Percentiles rank a stretch among this genome's conserved stretches.
Conservation (phyloP, 2,888 invertebrate genomes). For the Thymelicus sylvestris region DNA sequence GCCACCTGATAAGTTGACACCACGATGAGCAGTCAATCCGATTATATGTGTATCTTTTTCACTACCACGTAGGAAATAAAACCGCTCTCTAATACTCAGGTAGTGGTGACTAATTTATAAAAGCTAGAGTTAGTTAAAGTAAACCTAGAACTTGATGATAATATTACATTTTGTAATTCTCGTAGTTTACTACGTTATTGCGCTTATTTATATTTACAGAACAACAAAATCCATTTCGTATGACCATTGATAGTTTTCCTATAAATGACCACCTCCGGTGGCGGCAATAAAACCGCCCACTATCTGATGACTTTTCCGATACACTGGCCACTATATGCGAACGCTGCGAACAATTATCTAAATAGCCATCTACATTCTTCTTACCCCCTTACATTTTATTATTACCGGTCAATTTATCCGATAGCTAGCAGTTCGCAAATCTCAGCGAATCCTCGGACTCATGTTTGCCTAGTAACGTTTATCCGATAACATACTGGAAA, state of each 20-base stretch:
- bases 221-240: conserved; percentile 69
- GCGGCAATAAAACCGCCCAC: conserved; percentile 72
- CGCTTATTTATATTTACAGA: conserved; percentile 44
- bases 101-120: too few species aligned
- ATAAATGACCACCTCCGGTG: conserved; percentile 79
- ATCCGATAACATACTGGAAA: conserved; percentile 67
- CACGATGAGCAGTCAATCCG: too few species aligned
- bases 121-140: too few species aligned
- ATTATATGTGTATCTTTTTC: too few species aligned
- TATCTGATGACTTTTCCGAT: conserved; percentile 79
- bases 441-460: conserved; percentile 68
- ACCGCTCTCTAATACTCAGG: too few species aligned
- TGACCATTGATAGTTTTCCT: conserved; percentile 77
- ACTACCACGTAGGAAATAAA: too few species aligned
- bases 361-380: conserved; percentile 85
- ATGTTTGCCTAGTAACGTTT: conserved; percentile 77
- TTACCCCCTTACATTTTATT: conserved; percentile 85
- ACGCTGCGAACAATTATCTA: conserved; percentile 84
- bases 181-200: conserved; percentile 3
- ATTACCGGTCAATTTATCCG: conserved; percentile 84
- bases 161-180: not conserved
- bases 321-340: conserved; percentile 70
- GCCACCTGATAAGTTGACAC: too few species aligned
- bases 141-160: not conserved
- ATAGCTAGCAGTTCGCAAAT: conserved; percentile 71